Evolutionary conservation across 92 coral and sea anemone genomes (phyloP).

Genomic region (Palythoa caribaeorum): DNA sequence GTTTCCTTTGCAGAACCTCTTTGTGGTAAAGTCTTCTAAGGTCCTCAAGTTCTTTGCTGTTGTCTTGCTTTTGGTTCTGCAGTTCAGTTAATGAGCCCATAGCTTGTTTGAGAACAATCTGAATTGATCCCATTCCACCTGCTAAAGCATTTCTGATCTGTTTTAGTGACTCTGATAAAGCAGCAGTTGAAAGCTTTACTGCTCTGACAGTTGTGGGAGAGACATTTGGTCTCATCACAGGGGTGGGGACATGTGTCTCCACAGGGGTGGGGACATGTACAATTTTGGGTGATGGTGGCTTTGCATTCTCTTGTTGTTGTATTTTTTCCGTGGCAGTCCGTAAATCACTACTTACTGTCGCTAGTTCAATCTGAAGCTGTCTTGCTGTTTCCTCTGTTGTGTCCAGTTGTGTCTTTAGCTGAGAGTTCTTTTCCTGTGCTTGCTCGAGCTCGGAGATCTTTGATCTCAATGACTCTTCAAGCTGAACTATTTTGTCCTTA

Average conservation of each 20-base stretch:
- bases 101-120: constrained; percentile 44
- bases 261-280: constrained; percentile 37
- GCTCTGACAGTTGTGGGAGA: constrained; percentile 48
- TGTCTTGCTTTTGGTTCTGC: constrained; percentile 19
- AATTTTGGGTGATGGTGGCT: constrained; percentile 35
- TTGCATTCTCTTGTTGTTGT: constrained; percentile 19
- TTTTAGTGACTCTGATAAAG: constrained; percentile 43
- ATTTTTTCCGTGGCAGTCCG: constrained; percentile 54
- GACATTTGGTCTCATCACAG: constrained; percentile 44
- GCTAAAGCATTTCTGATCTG: constrained; percentile 44
- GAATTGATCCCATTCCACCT: constrained; percentile 39
- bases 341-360: constrained; percentile 65
- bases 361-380: constrained; percentile 66
- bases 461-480: constrained; percentile 58
- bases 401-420: constrained; percentile 57
- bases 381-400: constrained; percentile 61
- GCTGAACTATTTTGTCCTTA: constrained; percentile 59
- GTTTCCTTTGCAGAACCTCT: constrained; percentile 82
- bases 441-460: constrained; percentile 60
- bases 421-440: constrained; percentile 44
- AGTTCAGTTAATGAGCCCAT: constrained; percentile 33
- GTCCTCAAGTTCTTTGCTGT: constrained; percentile 63
- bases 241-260: constrained; percentile 20
- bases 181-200: constrained; percentile 41
- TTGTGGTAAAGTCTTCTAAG: constrained; percentile 77